A percentile compares a stretch with the other conserved stretches of the same genome.
These are phyloP conservation scores for Phyllostomus discolor DNA, from an alignment of 2,113 vertebrate species.

Conservation along the genomic window DNA sequence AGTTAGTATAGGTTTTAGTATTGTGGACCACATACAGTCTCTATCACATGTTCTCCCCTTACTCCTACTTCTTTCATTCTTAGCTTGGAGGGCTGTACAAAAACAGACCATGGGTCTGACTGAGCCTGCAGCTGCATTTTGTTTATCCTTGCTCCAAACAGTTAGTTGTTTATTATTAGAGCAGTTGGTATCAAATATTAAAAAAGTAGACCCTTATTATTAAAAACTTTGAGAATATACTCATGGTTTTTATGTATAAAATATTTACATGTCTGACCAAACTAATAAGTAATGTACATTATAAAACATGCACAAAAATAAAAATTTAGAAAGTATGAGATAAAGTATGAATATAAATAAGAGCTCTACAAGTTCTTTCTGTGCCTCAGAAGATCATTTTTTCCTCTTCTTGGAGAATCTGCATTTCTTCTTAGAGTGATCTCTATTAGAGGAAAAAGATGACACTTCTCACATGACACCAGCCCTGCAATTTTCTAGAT, in stretches of 20 bases:
- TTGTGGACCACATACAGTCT: background rate
- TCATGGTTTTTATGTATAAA: conserved; percentile 21
- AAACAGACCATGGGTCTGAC: background rate
- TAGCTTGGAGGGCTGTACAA: background rate
- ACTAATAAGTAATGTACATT: background rate
- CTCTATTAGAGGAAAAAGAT: background rate
- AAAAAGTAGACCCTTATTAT: background rate
- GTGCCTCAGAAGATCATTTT: background rate
- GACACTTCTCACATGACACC: background rate
- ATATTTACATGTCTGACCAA: background rate
- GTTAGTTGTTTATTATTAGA: background rate
- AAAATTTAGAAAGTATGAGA: background rate
- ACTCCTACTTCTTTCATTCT: background rate
- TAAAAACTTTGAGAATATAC: background rate
- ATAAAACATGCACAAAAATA: background rate
- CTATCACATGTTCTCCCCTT: background rate
- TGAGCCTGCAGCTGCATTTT: background rate
- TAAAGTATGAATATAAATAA: background rate
- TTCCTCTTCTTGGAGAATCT: background rate
- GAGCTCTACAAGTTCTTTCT: background rate
- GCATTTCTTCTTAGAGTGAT: background rate
- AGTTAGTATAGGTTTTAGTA: background rate
- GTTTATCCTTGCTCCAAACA: background rate
- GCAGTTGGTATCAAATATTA: background rate
- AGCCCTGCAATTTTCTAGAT: background rate